Percentiles rank a stretch among this genome's conserved stretches.
Evolutionary conservation across 2,113 vertebrate genomes (phyloP).

Genomic region (Sturnus vulgaris): DNA sequence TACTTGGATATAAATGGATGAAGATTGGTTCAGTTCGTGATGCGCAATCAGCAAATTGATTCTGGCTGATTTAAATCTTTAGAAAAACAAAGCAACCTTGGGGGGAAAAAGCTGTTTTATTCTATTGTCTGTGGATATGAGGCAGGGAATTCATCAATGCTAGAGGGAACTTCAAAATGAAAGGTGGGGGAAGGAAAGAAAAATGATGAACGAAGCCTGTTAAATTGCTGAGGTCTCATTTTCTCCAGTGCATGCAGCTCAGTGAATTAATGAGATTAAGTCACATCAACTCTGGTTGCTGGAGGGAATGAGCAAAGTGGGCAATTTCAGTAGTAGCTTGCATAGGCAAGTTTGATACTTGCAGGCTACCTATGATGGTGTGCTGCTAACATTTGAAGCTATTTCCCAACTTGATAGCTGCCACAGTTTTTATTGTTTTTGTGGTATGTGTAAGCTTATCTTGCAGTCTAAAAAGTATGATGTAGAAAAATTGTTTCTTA

Average conservation of each 20-base stretch:
- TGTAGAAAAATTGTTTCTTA: neutral
- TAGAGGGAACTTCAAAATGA: neutral
- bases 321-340: neutral
- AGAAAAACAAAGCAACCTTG: neutral
- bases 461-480: neutral
- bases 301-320: neutral
- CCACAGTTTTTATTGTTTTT: neutral
- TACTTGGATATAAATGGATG: neutral
- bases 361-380: accelerated
- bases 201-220: neutral
- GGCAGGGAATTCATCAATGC: neutral
- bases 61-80: constrained; percentile 1
- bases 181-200: neutral
- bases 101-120: neutral
- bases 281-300: neutral
- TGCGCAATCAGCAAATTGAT: neutral
- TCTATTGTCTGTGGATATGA: neutral
- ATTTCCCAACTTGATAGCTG: neutral
- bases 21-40: neutral
- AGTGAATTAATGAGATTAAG: constrained; percentile 43
- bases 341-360: neutral
- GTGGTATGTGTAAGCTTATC: neutral
- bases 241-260: neutral
- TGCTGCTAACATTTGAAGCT: neutral
- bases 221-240: constrained; percentile 35